Evolutionary conservation across 92 coral and sea anemone genomes (phyloP), one percentile per base, ranked within the genome.

Genomic region (Phenganax subtilis): DNA sequence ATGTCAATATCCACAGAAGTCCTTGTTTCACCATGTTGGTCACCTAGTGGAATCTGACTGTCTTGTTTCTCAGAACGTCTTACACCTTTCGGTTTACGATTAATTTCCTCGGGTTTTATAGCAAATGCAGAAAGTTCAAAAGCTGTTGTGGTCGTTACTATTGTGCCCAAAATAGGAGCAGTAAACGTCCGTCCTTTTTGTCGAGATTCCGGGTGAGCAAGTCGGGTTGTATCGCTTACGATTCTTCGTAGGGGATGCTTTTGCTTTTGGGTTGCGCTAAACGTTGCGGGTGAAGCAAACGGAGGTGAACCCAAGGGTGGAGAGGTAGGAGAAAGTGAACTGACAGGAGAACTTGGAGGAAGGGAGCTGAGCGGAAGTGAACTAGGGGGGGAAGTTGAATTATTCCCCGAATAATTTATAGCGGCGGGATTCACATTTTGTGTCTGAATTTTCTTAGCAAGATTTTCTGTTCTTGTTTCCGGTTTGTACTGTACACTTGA

Each of bases 401-500:
- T 37, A 37, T 37, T 37, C 47, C 5, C 47, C 47, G 47, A 2
- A 37, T 37, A 37, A 37, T 37, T 2, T 37, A 37, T 1, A 37
- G 5, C 47, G 47, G 47, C 2, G 47, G 47, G 47, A 37, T 37
- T 5, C 47, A 37, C 47, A 37, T 53, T 29, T 53, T 68, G 73
- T 10, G 73, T 37, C 47, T 52, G 52, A 30, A 3, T 17, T 51
- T 29, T n/a, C 29, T 53, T 17, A 30, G 73, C 29, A 5, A 14
- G 54, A 68, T 27, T 68, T 37, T 64, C 70, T 25, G 17, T 20
- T 28, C 47, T 25, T 30, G 54, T 6, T 28, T 68, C 73, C 6
- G 54, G 53, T 68, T 68, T 60, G 85, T 57, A 84, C 85, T 62
- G 86, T 85, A 60, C 93, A 85, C 75, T 85, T 76, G 12, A 83